These are phyloP conservation scores for Drosophila busckii DNA, from an alignment of 1,140 invertebrate species.

Conservation along the genomic window DNA sequence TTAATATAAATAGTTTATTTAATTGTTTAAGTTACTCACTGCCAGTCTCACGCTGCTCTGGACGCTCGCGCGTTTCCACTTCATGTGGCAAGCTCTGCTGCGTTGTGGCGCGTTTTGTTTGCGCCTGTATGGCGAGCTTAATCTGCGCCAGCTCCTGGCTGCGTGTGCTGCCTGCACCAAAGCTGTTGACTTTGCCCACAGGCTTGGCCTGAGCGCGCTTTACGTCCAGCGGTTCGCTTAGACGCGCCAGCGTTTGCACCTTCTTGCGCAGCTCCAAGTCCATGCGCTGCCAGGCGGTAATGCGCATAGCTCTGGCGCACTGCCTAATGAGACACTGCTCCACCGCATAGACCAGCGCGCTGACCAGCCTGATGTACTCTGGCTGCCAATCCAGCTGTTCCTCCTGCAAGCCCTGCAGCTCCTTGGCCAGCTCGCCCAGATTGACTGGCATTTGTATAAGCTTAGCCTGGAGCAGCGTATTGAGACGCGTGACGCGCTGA, in stretches of 20 bases:
- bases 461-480: conserved; percentile 71
- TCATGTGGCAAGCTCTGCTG: no score
- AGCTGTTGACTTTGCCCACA: conserved; percentile 64
- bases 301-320: conserved; percentile 82
- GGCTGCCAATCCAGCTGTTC: conserved; percentile 78
- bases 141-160: conserved; percentile 81
- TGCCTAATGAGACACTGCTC: conserved; percentile 84
- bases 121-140: conserved; percentile 82
- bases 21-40: conserved; percentile 31
- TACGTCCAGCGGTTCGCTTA: conserved; percentile 75
- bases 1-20: background rate
- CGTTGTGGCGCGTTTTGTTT: conserved; percentile 71
- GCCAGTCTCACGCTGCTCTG: conserved; percentile 59
- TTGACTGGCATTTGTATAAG: conserved; percentile 72
- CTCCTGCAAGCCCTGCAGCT: conserved; percentile 68
- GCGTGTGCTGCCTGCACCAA: conserved; percentile 73
- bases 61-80: no score
- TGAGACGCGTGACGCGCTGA: conserved; percentile 77
- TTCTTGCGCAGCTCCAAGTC: conserved; percentile 82
- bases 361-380: conserved; percentile 75
- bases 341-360: conserved; percentile 80
- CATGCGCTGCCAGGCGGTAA: conserved; percentile 83
- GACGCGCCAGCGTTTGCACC: conserved; percentile 82
- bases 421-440: conserved; percentile 64
- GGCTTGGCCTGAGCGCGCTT: conserved; percentile 58